Evolutionary conservation across 2,888 invertebrate species (phyloP), one percentile per base, ranked within the genome.

Genomic region (Furcula furcula): DNA sequence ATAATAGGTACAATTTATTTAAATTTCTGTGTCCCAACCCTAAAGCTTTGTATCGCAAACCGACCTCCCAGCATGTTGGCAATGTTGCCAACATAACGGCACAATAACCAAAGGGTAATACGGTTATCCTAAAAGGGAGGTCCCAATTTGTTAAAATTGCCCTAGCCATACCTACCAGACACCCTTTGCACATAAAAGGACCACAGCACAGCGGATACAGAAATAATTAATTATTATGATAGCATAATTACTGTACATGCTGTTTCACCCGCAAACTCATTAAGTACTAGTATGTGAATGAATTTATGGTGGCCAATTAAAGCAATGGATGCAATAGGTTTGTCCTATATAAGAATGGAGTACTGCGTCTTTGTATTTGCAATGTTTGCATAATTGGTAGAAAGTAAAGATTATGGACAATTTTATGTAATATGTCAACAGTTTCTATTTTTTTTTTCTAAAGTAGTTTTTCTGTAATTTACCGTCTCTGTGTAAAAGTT

Each of bases 101-200:
- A 44, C 34, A 39, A 53, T 62, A 55, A 61, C 67, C 65, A 45
- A 53, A 31, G 57, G 65, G 63, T 64, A 57, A 59, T 65, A 60
- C 55, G 56, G 56, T 54, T 60, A 55, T 61, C 63, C 65, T 65
- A 65, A 73, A 73, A 71, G 69, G 70, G 64, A 64, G 63, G 64
- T 41, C 64, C 67, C 68, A 65, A 71, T 68, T 71, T 69, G 65
- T 65, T 61, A 46, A 65, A 63, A 71, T 65, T 69, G 68, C 70
- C 50, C 56, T 50, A 49, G 55, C 59, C 34, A 51, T 52, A 44
- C 66, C 64, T 63, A 68, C 50, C 63, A 54, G 37, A 58, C 41
- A 42, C 51, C 49, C 57, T 46, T 48, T 55, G 46, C 50, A 55
- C 46, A 49, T 49, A 55, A 55, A 55, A 52, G 60, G 58, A n/a